Base-by-base conservation (phyloP, 2,888 invertebrate genomes). In the Eupithecia exiguata region DNA sequence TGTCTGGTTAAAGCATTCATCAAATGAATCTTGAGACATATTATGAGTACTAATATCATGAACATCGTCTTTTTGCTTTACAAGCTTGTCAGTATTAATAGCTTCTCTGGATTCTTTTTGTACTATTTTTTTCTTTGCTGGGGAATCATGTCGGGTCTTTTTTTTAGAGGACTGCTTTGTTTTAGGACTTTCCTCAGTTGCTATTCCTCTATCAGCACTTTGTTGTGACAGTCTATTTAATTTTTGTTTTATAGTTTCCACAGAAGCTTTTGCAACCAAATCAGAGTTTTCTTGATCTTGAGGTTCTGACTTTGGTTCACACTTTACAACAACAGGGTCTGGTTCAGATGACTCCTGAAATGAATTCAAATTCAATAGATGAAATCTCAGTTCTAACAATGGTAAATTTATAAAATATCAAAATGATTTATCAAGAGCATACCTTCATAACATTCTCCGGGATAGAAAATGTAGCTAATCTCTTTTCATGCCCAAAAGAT, bases 401-500 rank as follows among this genome's bases (percentile, higher is more conserved):
- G 18, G 7, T n/a, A n/a, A 49, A 49, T 10, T 49, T n/a, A 49
- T n/a, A 49, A 9, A n/a, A 49, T 49, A 53, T 21, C 9, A 12
- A 5, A 53, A 25, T 61, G 6, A 58, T 38, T 1, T 4, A 21
- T 53, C 4, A 61, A 58, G 5, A 43, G 58, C 68, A 30, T 18
- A 73, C 70, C 70, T 68, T 38, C 12, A 43, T 25, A 21, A 0
- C 18, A 21, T 68, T 62, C 6, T 68, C 68, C 18, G 35, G 63
- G 5, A 25, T 10, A 5, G 68, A 38, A 68, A n/a, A 18, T 21
- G 35, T 74, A n/a, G 30, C 16, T 21, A 49, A 62, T n/a, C 14
- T 62, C 18, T 53, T 53, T 18, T 66, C 35, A 46, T 70, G 69
- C 69, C 38, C 36, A 49, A 69, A 69, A 65, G 73, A 72, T 68